Conservation (phyloP, 2,113 vertebrate genomes). For the Gracilinanus agilis region DNA sequence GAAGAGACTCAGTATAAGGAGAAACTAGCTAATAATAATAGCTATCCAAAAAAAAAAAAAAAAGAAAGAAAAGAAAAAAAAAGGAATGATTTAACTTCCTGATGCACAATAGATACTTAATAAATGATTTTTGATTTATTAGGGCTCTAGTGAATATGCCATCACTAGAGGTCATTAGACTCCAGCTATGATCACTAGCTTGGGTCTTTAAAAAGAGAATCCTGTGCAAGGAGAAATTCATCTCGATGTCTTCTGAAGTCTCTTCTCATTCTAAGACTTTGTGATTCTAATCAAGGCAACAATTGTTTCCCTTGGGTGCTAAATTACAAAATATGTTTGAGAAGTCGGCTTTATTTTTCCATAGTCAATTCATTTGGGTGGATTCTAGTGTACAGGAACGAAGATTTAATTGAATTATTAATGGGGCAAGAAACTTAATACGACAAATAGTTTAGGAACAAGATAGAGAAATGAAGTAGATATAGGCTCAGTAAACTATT, state of each 20-base stretch:
- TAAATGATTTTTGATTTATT: neutral
- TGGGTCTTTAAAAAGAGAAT: neutral
- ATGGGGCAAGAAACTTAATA: neutral
- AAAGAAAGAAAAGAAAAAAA: no score
- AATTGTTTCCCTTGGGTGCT: neutral
- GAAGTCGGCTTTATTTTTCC: conserved; percentile 5
- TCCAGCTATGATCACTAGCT: neutral
- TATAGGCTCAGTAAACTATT: neutral
- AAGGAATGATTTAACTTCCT: neutral
- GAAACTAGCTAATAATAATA: neutral
- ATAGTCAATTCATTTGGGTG: neutral
- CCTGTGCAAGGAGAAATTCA: neutral
- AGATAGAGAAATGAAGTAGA: neutral
- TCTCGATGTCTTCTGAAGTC: neutral
- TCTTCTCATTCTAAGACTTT: neutral
- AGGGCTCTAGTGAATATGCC: neutral
- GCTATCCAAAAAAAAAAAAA: neutral
- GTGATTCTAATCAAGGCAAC: neutral
- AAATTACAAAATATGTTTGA: conserved; percentile 2
- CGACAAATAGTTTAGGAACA: neutral
- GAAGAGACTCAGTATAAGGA: neutral
- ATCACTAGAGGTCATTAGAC: neutral
- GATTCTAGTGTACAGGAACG: neutral
- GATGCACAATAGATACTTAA: neutral
- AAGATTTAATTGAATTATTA: neutral